Percentiles rank a stretch among this genome's conserved stretches.
Evolutionary conservation across 2,113 vertebrate species (phyloP).

Genomic region (Scatophagus argus): DNA sequence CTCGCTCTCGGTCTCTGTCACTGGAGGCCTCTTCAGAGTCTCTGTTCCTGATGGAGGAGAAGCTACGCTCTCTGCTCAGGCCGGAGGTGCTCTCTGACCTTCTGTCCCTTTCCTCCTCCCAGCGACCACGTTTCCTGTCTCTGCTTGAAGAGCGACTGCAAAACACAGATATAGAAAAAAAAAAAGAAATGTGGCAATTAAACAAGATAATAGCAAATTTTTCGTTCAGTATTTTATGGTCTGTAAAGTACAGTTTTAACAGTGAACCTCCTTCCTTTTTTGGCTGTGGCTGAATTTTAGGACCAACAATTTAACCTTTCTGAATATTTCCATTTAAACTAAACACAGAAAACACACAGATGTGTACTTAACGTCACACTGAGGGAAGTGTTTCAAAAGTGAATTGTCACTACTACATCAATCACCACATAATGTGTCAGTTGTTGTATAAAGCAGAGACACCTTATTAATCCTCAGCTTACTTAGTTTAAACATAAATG

Average conservation of each 20-base stretch:
- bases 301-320: too few relatives aligned
- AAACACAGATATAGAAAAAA: not conserved
- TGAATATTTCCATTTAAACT: not conserved
- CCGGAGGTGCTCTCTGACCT: slow-evolving; percentile 72
- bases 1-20: slow-evolving; percentile 80
- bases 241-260: not conserved
- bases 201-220: too few relatives aligned
- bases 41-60: slow-evolving; percentile 58
- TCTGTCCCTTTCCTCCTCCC: slow-evolving; percentile 90
- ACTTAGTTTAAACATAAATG: not conserved
- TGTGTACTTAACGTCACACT: not conserved
- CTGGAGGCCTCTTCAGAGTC: slow-evolving; percentile 57
- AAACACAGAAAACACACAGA: not conserved
- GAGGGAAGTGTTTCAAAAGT: too few relatives aligned
- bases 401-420: too few relatives aligned
- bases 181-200: not conserved
- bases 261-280: not conserved
- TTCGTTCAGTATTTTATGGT: not conserved
- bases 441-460: too few relatives aligned
- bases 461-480: not conserved
- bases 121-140: slow-evolving; percentile 91
- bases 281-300: not conserved
- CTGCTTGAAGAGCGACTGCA: slow-evolving; percentile 87
- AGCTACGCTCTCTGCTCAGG: slow-evolving; percentile 67
- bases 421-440: too few relatives aligned